These are phyloP conservation scores for Boloria euphrosyne DNA, from an alignment of 2,888 invertebrate genomes.

Conservation along the genomic window DNA sequence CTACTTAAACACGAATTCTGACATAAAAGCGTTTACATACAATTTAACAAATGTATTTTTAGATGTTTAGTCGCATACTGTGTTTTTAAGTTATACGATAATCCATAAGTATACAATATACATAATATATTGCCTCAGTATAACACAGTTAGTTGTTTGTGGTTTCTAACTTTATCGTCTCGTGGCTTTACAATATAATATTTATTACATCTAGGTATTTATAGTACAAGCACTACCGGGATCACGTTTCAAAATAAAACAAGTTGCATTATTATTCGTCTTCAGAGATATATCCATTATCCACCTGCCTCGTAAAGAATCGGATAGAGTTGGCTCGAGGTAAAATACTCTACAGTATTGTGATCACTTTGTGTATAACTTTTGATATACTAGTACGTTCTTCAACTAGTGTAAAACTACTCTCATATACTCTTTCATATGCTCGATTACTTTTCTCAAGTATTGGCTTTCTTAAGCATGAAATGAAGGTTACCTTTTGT, in stretches of 20 bases:
- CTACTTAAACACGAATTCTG: too few relatives aligned
- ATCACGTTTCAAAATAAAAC: slow-evolving; percentile 27
- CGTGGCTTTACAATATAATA: neutral
- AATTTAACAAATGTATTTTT: too few relatives aligned
- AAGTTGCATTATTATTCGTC: slow-evolving; percentile 19
- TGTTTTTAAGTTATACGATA: too few relatives aligned
- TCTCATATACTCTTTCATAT: slow-evolving; percentile 11
- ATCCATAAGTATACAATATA: too few relatives aligned
- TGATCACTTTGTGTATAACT: slow-evolving; percentile 12
- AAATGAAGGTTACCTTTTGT: slow-evolving; percentile 16
- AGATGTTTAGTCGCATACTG: too few relatives aligned
- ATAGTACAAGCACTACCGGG: slow-evolving; percentile 15
- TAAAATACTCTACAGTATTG: slow-evolving; percentile 12
- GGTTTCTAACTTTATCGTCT: slow-evolving; percentile 6
- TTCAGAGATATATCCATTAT: slow-evolving; percentile 17
- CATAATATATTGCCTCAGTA: neutral
- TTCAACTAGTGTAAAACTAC: slow-evolving; percentile 20
- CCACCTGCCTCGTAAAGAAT: slow-evolving; percentile 17
- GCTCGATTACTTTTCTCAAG: slow-evolving; percentile 9
- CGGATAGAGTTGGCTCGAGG: slow-evolving; percentile 3
- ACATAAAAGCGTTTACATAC: too few relatives aligned
- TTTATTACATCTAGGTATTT: slow-evolving; percentile 17
- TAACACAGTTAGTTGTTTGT: neutral
- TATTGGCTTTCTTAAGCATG: slow-evolving; percentile 20
- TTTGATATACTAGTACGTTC: slow-evolving; percentile 17